These are phyloP conservation scores for Deladenus siricidicola DNA, from an alignment of 2,888 invertebrate species.

Conservation along the genomic window DNA sequence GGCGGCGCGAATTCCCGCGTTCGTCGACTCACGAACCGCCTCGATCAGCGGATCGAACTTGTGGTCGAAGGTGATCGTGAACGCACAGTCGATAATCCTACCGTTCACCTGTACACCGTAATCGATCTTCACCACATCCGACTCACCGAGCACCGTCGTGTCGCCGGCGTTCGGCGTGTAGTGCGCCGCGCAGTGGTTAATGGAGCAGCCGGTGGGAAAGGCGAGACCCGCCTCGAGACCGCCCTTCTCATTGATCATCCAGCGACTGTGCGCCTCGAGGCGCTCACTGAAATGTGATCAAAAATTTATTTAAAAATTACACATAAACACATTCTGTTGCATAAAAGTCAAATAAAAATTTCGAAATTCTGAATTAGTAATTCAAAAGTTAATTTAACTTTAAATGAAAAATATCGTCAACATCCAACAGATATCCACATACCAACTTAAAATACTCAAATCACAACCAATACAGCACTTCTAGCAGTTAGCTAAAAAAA, in stretches of 20 bases:
- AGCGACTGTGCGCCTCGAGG: constrained; percentile 80
- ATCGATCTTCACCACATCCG: constrained; percentile 82
- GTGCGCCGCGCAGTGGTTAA: constrained; percentile 97
- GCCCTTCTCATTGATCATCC: constrained; percentile 85
- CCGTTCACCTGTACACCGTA: constrained; percentile 52
- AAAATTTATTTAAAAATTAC: too few species aligned
- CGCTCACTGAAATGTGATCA: constrained; percentile 70
- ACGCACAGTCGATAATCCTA: constrained; percentile 95
- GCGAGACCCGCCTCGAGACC: constrained; percentile 76
- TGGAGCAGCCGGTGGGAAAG: constrained; percentile 95
- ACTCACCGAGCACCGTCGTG: constrained; percentile 80
- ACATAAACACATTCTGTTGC: background rate
- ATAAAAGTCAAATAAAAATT: too few species aligned
- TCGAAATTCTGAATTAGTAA: too few species aligned
- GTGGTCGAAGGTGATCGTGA: constrained; percentile 89
- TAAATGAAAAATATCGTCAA: too few species aligned
- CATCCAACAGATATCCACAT: too few species aligned
- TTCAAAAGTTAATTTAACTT: background rate
- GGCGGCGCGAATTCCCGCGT: constrained; percentile 86
- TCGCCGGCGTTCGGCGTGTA: constrained; percentile 99
- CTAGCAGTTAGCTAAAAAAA: too few species aligned
- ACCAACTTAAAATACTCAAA: too few species aligned
- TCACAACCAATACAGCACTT: too few species aligned
- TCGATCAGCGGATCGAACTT: constrained; percentile 86
- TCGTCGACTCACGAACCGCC: constrained; percentile 94